Conservation (phyloP, 2,797 vertebrate genomes). For the Enteromius fasciolatus region DNA sequence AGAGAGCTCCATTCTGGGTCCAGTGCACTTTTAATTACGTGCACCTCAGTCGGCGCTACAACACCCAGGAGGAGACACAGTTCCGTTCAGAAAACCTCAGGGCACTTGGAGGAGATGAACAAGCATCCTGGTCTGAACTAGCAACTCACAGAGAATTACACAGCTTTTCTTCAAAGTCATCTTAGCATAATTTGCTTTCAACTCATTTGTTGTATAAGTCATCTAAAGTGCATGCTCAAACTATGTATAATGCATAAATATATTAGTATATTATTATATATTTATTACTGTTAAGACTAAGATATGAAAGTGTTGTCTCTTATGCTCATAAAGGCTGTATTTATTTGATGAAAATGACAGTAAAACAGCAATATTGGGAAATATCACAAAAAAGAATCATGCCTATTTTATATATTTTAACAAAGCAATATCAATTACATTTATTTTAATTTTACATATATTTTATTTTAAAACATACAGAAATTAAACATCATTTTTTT, state of each 20-base stretch:
- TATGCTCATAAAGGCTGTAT: slow-evolving; percentile 1
- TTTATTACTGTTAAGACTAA: background rate
- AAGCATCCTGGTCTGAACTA: background rate
- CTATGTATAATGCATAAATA: background rate
- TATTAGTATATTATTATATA: background rate
- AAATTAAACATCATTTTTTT: too few relatives aligned
- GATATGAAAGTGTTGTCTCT: background rate
- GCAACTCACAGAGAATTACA: background rate
- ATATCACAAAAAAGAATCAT: background rate
- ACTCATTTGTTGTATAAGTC: background rate
- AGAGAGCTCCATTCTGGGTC: slow-evolving; percentile 63
- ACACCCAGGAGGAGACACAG: slow-evolving; percentile 35
- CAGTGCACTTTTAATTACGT: slow-evolving; percentile 74
- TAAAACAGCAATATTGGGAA: background rate
- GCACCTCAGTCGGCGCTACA: slow-evolving; percentile 62
- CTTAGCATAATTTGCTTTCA: background rate
- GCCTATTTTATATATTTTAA: too few relatives aligned
- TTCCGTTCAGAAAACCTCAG: slow-evolving; percentile 21
- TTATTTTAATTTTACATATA: too few relatives aligned
- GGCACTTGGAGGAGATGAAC: slow-evolving; percentile 17
- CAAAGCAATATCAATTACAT: too few relatives aligned
- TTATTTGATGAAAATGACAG: background rate
- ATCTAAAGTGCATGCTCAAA: background rate
- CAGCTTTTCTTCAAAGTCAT: background rate
- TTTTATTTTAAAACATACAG: too few relatives aligned